Conservation (phyloP, 2,797 vertebrate species). For the Spinibarbus caldwelli region DNA sequence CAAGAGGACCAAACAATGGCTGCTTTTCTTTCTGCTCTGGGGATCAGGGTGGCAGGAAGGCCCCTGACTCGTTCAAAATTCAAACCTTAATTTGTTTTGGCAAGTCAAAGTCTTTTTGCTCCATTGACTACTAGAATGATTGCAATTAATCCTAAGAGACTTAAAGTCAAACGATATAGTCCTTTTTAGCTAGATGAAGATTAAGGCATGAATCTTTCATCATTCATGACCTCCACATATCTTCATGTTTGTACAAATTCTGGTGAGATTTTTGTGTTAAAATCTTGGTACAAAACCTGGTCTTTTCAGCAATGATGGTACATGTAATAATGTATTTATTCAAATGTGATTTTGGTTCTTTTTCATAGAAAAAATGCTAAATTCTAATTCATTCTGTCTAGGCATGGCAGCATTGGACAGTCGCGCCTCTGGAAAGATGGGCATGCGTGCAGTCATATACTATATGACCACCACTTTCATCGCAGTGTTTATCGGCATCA, state of each 20-base stretch:
- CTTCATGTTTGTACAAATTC: background rate
- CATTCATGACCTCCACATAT: background rate
- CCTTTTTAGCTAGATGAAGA: background rate
- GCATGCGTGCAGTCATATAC: constrained; percentile 93
- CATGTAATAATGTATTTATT: background rate
- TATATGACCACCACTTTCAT: constrained; percentile 98
- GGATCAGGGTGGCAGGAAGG: constrained; percentile 67
- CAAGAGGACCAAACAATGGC: constrained; percentile 69
- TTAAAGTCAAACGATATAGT: background rate
- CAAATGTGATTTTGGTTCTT: background rate
- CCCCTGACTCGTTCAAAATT: constrained; percentile 63
- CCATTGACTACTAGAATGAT: background rate
- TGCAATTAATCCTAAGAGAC: background rate
- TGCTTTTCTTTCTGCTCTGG: constrained; percentile 64
- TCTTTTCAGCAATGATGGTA: background rate
- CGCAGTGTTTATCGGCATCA: constrained; percentile 93
- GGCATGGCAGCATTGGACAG: constrained; percentile 97
- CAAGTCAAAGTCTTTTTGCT: constrained; percentile 53
- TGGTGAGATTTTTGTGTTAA: background rate
- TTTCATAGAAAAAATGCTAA: background rate
- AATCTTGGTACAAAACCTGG: background rate
- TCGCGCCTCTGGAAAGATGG: constrained; percentile 97
- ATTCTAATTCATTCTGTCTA: constrained; percentile 43
- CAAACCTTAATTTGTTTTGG: constrained; percentile 60
- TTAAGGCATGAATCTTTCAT: background rate